Percentiles rank a stretch among this genome's conserved stretches.
phyloP scores from a whole-genome alignment of 2,113 vertebrate genomes.

The Sialia sialis region DNA sequence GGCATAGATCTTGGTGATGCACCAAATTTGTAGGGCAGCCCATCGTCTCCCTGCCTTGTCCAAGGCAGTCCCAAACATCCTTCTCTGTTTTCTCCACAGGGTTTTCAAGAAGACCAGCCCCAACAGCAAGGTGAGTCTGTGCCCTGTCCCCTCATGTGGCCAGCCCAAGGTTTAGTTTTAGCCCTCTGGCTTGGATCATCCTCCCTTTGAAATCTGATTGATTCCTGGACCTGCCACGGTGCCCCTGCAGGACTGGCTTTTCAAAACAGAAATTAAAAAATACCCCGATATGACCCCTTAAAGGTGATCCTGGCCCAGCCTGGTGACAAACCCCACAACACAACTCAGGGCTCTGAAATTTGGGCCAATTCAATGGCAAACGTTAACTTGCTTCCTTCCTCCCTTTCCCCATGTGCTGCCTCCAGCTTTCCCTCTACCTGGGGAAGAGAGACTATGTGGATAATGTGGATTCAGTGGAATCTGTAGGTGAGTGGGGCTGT shows the following conservation, averaged over 20 bases:
- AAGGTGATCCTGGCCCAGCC: not conserved
- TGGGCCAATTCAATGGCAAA: not conserved
- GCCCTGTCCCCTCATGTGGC: rapidly evolving
- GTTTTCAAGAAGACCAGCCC: constrained; percentile 88
- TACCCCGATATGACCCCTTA: not conserved
- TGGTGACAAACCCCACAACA: rapidly evolving
- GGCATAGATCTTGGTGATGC: not conserved
- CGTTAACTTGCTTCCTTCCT: not conserved
- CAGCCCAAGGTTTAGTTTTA: not conserved
- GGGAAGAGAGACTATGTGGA: constrained; percentile 89
- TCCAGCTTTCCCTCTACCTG: constrained; percentile 85
- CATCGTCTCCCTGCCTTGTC: not conserved
- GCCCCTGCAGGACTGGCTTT: not conserved
- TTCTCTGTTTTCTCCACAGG: constrained; percentile 55
- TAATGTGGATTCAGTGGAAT: constrained; percentile 76
- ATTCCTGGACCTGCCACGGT: rapidly evolving
- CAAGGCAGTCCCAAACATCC: not conserved
- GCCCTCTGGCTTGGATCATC: no score
- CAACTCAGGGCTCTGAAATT: no score
- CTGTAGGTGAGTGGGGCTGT: constrained; percentile 76
- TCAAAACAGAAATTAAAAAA: not conserved
- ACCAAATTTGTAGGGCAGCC: not conserved
- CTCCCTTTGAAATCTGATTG: not conserved
- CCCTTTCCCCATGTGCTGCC: not conserved
- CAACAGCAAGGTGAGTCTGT: constrained; percentile 78